Percentiles rank a stretch among this genome's conserved stretches.
Evolutionary conservation across 1,140 invertebrate genomes (phyloP).

Genomic region (Hydropsyche tenuis): DNA sequence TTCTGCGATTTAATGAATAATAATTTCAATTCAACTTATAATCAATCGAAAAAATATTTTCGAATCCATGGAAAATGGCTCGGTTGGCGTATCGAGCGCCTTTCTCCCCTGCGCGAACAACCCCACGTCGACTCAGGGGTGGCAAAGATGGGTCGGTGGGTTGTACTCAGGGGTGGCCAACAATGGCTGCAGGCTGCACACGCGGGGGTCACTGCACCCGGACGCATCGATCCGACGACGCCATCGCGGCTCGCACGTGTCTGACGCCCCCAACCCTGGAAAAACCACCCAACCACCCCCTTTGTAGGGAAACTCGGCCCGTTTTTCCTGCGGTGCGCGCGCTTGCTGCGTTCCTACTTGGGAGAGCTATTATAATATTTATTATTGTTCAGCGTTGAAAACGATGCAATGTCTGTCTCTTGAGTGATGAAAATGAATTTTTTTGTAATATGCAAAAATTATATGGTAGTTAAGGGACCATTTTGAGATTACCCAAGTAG

Average conservation of each 20-base stretch:
- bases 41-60: no score
- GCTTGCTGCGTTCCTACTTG: no score
- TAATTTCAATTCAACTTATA: not conserved
- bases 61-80: no score
- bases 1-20: not conserved
- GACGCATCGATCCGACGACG: conserved; percentile 39
- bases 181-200: conserved; percentile 23
- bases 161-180: conserved; percentile 4
- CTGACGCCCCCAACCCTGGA: not conserved
- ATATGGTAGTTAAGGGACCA: no score
- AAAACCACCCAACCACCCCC: not conserved
- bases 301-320: not conserved
- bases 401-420: no score
- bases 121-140: not conserved
- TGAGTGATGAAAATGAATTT: no score
- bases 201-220: conserved; percentile 41
- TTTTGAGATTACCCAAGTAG: no score
- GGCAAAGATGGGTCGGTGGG: not conserved
- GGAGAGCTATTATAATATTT: no score
- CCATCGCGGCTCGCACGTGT: conserved; percentile 32
- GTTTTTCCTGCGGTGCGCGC: no score
- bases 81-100: conserved; percentile 3
- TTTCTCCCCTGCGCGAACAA: not conserved
- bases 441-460: no score
- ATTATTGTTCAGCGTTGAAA: no score